Evolutionary conservation across 1,140 invertebrate genomes (phyloP), one percentile per base, ranked within the genome.

Genomic region (Drosophila parabipectinata): DNA sequence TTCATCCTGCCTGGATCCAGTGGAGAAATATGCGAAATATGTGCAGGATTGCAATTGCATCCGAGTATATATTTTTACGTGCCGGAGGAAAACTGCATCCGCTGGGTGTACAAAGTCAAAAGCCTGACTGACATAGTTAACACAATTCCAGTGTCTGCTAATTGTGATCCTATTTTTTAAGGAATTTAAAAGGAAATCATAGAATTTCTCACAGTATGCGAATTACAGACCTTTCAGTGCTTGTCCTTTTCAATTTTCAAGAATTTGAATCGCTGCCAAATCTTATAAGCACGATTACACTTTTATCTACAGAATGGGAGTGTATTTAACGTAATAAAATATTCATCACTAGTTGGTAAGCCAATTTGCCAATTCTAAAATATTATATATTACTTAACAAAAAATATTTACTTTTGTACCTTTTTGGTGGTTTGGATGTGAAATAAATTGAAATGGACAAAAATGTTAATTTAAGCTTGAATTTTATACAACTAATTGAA

Each of bases 401-500:
- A 28, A 28, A 28, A 28, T 28, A 7, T 7, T 6, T 28, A 28
- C 6, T 6, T 28, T 28, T 7, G 26, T 28, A 28, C 5, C 5
- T 28, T 28, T 28, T 28, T 28, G 26, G 26, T 28, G 26, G 6
- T 7, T 28, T 28, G 6, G 26, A 1, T 57, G 60, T 45, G 47
- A 24, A 1, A 72, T 59, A 62, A 69, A 66, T 74, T 84, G 60
- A 81, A 84, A 84, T 81, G 77, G 59, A 60, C 87, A 81, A 84
- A 84, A 84, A 81, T 77, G 64, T 74, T 80, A 87, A 75, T 85
- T 78, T 32, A 77, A 77, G 68, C 68, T 77, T 82, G 68, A 81
- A 87, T 82, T 84, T 81, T 81, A 73, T 87, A 67, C 55, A 84
- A 28, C 26, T 28, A 28, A 84, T 84, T 84, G 81, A 77, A 87